phyloP scores from a whole-genome alignment of 1,140 invertebrate species.

The Diabrotica undecimpunctata region DNA sequence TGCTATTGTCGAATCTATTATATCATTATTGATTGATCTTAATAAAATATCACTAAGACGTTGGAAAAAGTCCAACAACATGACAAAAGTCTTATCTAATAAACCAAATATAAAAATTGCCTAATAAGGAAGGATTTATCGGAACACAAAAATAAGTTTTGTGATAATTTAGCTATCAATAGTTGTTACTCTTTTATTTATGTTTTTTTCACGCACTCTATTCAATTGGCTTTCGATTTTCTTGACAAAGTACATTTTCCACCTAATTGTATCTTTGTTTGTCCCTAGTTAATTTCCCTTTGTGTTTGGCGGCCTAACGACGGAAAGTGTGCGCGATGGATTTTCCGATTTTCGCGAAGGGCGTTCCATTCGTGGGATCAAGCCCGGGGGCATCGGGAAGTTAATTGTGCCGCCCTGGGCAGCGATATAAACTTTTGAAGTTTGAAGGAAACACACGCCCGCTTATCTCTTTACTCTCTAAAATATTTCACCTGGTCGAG shows the following conservation, averaged over 20 bases:
- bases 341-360: slow-evolving; percentile 2
- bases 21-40: too few relatives aligned
- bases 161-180: too few relatives aligned
- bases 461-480: not conserved
- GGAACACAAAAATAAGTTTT: too few relatives aligned
- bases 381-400: not conserved
- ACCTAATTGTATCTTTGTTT: not conserved
- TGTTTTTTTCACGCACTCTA: not conserved
- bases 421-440: not conserved
- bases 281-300: not conserved
- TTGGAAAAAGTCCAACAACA: too few relatives aligned
- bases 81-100: too few relatives aligned
- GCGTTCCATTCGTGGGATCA: slow-evolving; percentile 1
- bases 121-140: too few relatives aligned
- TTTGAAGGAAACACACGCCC: slow-evolving; percentile 1
- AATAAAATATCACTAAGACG: too few relatives aligned
- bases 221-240: not conserved
- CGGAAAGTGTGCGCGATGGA: not conserved
- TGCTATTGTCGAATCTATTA: too few relatives aligned
- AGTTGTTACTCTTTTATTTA: too few relatives aligned
- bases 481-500: slow-evolving; percentile 1
- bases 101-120: too few relatives aligned
- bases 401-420: not conserved
- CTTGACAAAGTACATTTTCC: not conserved
- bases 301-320: not conserved